Percentiles rank a stretch among this genome's conserved stretches.
Evolutionary conservation across 2,113 vertebrate genomes (phyloP).

Genomic region (Sebastes schlegelii): DNA sequence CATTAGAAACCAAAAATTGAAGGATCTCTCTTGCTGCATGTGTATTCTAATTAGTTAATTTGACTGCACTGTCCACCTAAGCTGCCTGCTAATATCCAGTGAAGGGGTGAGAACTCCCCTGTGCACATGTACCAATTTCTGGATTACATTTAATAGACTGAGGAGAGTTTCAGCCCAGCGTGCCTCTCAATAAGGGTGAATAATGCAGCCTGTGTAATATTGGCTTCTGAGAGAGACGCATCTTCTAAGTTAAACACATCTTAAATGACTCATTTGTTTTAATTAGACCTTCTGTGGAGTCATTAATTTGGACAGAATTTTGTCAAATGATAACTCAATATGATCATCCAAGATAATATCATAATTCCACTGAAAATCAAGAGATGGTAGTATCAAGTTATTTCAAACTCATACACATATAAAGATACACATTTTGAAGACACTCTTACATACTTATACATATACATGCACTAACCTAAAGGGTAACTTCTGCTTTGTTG

Average conservation of each 20-base stretch:
- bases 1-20: not conserved
- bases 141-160: not conserved
- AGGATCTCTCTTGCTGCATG: not conserved
- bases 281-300: not conserved
- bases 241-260: not conserved
- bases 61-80: too few species aligned
- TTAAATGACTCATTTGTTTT: not conserved
- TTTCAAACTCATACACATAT: not conserved
- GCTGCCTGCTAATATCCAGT: not conserved
- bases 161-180: not conserved
- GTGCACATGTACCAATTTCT: not conserved
- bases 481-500: not conserved
- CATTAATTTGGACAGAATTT: not conserved
- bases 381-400: not conserved
- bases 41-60: not conserved
- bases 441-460: not conserved
- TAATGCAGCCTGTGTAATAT: not conserved
- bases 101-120: not conserved
- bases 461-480: not conserved
- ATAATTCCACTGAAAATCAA: not conserved
- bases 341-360: not conserved
- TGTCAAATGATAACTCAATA: not conserved
- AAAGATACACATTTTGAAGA: not conserved
- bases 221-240: not conserved
- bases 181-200: not conserved